Evolutionary conservation across 2,113 vertebrate genomes (phyloP).

Genomic region (Danionella cerebrum): DNA sequence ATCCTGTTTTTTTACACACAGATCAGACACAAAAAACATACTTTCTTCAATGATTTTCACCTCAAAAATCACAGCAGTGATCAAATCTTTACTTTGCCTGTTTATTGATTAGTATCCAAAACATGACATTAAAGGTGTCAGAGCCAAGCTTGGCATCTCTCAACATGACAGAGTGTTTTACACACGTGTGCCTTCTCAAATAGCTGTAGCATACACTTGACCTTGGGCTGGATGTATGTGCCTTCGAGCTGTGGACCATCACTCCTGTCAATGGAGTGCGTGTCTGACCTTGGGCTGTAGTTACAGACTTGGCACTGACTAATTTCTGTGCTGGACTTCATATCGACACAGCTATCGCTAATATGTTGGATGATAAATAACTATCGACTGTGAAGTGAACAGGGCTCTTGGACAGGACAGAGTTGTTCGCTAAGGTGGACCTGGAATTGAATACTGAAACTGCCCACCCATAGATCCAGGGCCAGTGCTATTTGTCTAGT

Average conservation of each 20-base stretch:
- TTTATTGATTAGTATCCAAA: constrained; percentile 11
- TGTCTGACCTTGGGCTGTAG: constrained; percentile 63
- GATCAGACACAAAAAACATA: background rate
- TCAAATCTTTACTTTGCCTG: background rate
- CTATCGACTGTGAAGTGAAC: constrained; percentile 57
- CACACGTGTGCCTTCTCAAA: constrained; percentile 66
- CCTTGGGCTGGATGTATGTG: constrained; percentile 63
- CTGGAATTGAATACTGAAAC: background rate
- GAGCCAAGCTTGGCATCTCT: background rate
- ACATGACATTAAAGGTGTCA: background rate
- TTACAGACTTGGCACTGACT: constrained; percentile 63
- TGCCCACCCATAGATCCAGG: background rate
- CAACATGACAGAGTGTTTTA: constrained; percentile 54
- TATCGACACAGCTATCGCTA: constrained; percentile 69
- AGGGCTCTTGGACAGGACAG: constrained; percentile 17
- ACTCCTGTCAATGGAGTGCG: constrained; percentile 54
- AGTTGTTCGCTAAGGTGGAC: background rate
- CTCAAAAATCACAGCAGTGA: background rate
- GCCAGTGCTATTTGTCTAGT: background rate
- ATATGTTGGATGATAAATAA: constrained; percentile 68
- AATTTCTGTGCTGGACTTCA: constrained; percentile 63
- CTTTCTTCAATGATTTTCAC: too few relatives aligned
- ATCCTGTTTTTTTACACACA: background rate
- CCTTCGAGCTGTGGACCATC: constrained; percentile 55
- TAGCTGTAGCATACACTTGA: constrained; percentile 60